These are phyloP conservation scores for Drosophila athabasca DNA, from an alignment of 1,140 invertebrate genomes.

Conservation along the genomic window DNA sequence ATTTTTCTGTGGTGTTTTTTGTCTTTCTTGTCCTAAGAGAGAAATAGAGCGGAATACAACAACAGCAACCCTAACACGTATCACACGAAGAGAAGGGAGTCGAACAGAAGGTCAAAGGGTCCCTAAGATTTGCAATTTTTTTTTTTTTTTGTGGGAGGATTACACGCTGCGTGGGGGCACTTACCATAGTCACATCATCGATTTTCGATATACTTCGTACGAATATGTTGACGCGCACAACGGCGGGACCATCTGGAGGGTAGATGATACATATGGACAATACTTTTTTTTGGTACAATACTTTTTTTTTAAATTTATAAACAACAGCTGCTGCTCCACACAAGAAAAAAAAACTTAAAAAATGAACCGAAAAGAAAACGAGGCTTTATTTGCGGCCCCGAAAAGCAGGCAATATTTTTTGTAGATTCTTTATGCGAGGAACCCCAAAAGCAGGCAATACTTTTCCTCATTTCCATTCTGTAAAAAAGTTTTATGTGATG, in stretches of 20 bases:
- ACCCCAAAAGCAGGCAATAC: not conserved
- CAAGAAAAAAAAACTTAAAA: conserved; percentile 45
- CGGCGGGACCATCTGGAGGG: conserved; percentile 92
- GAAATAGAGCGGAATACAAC: no score
- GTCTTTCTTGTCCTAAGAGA: not conserved
- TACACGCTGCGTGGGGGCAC: conserved; percentile 84
- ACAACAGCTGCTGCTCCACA: conserved; percentile 46
- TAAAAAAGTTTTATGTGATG: not conserved
- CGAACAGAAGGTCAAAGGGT: conserved; percentile 22
- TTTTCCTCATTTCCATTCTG: conserved; percentile 11
- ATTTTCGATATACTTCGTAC: conserved; percentile 99
- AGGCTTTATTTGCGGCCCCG: no score
- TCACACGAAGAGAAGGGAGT: conserved; percentile 10
- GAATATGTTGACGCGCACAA: conserved; percentile 98
- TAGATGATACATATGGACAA: conserved; percentile 79
- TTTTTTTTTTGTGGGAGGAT: conserved; percentile 33
- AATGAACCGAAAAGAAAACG: no score
- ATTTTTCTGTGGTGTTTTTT: conserved; percentile 38
- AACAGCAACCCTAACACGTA: no score
- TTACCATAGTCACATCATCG: conserved; percentile 99
- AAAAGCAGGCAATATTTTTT: conserved; percentile 9
- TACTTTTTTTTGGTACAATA: conserved; percentile 57
- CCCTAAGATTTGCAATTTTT: conserved; percentile 26
- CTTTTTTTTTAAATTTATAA: conserved; percentile 17
- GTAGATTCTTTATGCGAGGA: conserved; percentile 29